Evolutionary conservation across 2,888 invertebrate genomes (phyloP), one percentile per base, ranked within the genome.

Genomic region (Alcis repandata): DNA sequence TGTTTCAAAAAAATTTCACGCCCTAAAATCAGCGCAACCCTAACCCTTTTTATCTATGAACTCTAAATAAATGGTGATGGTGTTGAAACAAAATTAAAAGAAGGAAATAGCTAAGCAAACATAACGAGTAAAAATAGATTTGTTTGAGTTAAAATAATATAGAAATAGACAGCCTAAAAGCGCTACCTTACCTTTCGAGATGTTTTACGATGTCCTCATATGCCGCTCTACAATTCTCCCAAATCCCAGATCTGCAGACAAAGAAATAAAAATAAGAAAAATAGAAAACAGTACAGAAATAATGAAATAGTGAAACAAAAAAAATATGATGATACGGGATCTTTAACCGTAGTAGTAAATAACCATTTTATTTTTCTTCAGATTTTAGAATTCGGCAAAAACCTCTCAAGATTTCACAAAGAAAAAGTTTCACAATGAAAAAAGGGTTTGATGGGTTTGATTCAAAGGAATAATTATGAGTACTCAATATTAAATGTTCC

Each of bases 151-250:
- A 64, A 58, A 60, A 58, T 59, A 68, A 58, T 46, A 58, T 60
- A 54, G 46, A 56, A 52, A 32, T 8, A 17, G 61, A 54, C 57
- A 59, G 46, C 65, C 63, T 64, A 67, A 8, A 43, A 64, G 64
- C 56, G 17, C 36, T 17, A 58, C 90, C 96, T 94, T 96, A 97
- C 97, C 98, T 97, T 95, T 98, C 98, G 88, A 98, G 95, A 91
- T 98, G 98, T 94, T 98, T 98, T 79, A 98, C 98, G 91, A 98
- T 98, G 93, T 98, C 98, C 94, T 98, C 98, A 92, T 98, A 98
- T 79, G 98, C 98, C 75, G 98, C 98, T 92, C 98, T 95, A 94
- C 98, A 98, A 94, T 98, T 98, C 94, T 98, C 98, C 98, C 98
- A 98, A 88, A 98, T 97, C 82, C 97, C 97, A 87, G 97, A 97